Evolutionary conservation across 2,888 invertebrate species (phyloP), one percentile per base, ranked within the genome.

Genomic region (Acanthoscelides obtectus): DNA sequence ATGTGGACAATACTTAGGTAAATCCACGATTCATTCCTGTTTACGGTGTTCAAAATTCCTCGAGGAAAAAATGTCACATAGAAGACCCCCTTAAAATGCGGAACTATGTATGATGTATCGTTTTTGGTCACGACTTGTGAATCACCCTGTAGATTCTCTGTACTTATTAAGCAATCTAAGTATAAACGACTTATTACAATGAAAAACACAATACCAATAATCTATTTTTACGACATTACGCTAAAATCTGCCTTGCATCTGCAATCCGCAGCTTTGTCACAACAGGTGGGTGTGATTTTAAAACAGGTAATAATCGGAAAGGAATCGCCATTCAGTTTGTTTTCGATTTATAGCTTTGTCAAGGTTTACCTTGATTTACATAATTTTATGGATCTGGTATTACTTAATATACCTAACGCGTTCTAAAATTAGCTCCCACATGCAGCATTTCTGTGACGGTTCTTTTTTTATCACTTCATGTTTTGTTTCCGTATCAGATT

Each of bases 311-410:
- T 20, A n/a, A n/a, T n/a, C n/a, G 63, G 27, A 68, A 72, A 66
- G 68, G 68, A 72, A 72, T 72, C 70, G 22, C 70, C 22, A 22
- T 27, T 20, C 68, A 45, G 68, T 72, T 70, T 70, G 45, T 70
- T 72, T 70, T 72, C 67, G 66, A 72, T 69, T 71, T 73, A 73
- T 70, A 25, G 70, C 70, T 70, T 73, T 73, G 72, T 69, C 71
- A 72, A 73, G 73, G 73, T 67, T 72, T 66, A 0, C 63, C 22
- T 22, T 64, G 2, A 69, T 73, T 72, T 70, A 70, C 70, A 72
- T 72, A 72, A 64, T 64, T 64, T 22, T 72, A 69, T 72, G 69
- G 73, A 69, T 70, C 22, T 20, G 67, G 67, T 67, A 22, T 67
- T 67, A 22, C 67, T 67, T 45, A 45, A 45, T 45, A 45, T 45